phyloP scores from a whole-genome alignment of 2,888 invertebrate genomes.

The Troides helena region DNA sequence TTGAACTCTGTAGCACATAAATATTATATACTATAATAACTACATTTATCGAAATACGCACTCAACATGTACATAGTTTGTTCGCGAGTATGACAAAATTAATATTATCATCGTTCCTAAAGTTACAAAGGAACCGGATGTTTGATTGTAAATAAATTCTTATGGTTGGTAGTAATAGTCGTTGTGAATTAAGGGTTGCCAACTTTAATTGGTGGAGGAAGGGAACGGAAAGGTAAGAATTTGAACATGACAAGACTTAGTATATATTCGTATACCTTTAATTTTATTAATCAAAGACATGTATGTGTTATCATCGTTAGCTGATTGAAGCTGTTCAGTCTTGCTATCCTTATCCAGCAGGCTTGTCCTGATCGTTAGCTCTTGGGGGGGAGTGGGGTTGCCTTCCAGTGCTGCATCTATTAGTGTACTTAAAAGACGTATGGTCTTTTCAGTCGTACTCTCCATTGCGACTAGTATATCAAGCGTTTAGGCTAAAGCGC shows the following conservation, averaged over 20 bases:
- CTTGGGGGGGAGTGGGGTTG: too few relatives aligned
- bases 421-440: too few relatives aligned
- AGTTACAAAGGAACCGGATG: neutral
- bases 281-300: too few relatives aligned
- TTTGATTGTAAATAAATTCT: constrained; percentile 9
- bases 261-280: too few relatives aligned
- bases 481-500: too few relatives aligned
- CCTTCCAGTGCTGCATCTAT: too few relatives aligned
- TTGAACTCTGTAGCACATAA: constrained; percentile 5
- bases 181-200: constrained; percentile 9
- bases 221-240: neutral
- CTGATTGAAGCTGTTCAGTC: too few relatives aligned
- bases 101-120: constrained; percentile 11
- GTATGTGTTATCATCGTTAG: too few relatives aligned
- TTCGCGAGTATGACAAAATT: neutral
- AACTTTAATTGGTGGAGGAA: neutral
- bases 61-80: constrained; percentile 5
- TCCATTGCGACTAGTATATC: too few relatives aligned
- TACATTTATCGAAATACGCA: neutral
- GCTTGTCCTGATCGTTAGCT: too few relatives aligned
- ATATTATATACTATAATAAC: neutral
- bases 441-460: too few relatives aligned
- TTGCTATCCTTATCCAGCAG: too few relatives aligned
- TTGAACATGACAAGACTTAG: neutral
- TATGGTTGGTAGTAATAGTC: neutral